phyloP scores from a whole-genome alignment of 2,113 vertebrate genomes.

The Thalassarche chlororhynchos region DNA sequence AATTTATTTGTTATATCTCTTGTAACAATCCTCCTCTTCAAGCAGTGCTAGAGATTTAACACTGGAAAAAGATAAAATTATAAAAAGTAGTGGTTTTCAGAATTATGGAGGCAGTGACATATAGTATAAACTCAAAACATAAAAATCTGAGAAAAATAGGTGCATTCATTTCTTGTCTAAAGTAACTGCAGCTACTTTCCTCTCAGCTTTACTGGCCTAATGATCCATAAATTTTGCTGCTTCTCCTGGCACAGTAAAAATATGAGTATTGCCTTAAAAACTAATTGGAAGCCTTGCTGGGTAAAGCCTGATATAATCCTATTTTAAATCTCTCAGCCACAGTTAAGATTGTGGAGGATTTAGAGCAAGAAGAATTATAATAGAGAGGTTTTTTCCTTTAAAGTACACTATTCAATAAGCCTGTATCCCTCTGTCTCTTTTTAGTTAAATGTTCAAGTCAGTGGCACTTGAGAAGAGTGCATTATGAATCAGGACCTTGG shows the following conservation, averaged over 20 bases:
- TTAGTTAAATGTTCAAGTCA: not conserved
- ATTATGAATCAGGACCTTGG: not conserved
- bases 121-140: not conserved
- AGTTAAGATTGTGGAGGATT: not conserved
- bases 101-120: not conserved
- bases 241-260: constrained; percentile 12
- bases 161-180: not conserved
- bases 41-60: not conserved
- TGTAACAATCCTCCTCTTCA: not conserved
- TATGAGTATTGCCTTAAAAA: constrained; percentile 43
- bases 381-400: not conserved
- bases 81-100: not conserved
- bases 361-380: not conserved
- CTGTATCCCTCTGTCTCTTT: not conserved
- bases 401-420: not conserved
- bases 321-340: constrained; percentile 18
- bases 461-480: not conserved
- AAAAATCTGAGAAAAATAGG: constrained; percentile 39
- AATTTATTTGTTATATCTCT: not conserved
- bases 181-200: not conserved
- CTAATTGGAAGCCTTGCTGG: constrained; percentile 43
- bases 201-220: constrained; percentile 39
- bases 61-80: not conserved
- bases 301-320: constrained; percentile 14
- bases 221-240: constrained; percentile 48